Base-by-base conservation (phyloP, 1,140 invertebrate species). In the Drosophila gunungcola region DNA sequence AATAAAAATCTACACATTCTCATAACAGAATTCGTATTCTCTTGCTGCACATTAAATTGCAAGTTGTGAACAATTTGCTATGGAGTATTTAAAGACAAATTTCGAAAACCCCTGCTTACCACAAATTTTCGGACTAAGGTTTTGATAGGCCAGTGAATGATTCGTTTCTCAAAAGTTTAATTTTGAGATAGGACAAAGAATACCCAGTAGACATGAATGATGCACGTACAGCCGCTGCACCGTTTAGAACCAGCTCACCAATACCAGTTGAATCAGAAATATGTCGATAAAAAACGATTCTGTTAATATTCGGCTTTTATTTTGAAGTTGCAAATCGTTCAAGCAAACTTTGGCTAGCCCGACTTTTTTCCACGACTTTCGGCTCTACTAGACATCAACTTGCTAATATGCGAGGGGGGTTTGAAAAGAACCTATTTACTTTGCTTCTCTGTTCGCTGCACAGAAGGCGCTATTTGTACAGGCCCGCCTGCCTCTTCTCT, bases 281-380 rank as follows among this genome's bases (percentile, higher is more conserved):
- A 12, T 2, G 21, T 12, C 10, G 2, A 25, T 46, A 27, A 32
- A 32, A 25, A 46, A 25, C 43, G 21, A 27, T 4, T 27, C 21
- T 5, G 25, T 46, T 21, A 4, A 43, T 43, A 16, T 6, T 36
- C 56, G n/a, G 21, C 10, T 53, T 53, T 48, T 7, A 38, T 55
- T 70, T 73, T 25, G 32, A 42, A 65, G 61, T 70, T 63, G 79
- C 67, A 83, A 88, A 88, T 86, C 83, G 82, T 75, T 78, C 75
- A 82, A 81, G 69, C 62, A 82, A 88, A 83, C 83, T 53, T 43
- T 72, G 39, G 46, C 63, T 78, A 16, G 53, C 57, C 70, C 57
- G 78, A 65, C 42, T 46, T 76, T 62, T 73, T 73, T 58, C 56
- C 56, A 76, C 46, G 58, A 61, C 67, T 84, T 76, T 56, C 60